phyloP scores from a whole-genome alignment of 2,113 vertebrate species.

The Camelus dromedarius region DNA sequence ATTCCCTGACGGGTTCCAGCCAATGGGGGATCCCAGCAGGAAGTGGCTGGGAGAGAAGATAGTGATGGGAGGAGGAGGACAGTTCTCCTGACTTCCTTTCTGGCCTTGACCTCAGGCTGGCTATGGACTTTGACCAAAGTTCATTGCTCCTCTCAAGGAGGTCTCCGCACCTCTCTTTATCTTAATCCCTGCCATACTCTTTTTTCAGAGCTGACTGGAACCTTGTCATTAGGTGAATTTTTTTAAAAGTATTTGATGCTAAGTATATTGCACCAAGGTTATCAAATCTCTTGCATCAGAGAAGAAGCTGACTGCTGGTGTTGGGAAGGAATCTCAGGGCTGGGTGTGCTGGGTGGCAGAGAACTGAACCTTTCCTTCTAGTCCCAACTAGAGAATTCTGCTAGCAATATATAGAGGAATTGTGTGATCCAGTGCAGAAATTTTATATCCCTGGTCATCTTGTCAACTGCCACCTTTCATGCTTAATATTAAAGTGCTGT shows the following conservation, averaged over 20 bases:
- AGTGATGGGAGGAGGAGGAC: background rate
- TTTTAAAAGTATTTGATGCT: background rate
- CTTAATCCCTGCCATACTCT: background rate
- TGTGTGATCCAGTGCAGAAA: background rate
- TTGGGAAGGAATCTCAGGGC: background rate
- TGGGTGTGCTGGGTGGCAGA: background rate
- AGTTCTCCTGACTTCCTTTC: background rate
- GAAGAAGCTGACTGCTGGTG: background rate
- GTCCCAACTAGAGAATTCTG: slow-evolving; percentile 43
- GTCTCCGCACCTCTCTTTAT: background rate
- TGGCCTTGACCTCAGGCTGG: background rate
- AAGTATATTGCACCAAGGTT: background rate
- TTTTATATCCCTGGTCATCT: slow-evolving; percentile 55
- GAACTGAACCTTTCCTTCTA: slow-evolving; percentile 30
- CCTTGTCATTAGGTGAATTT: slow-evolving; percentile 10
- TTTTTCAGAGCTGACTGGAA: slow-evolving; percentile 2
- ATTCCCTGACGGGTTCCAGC: background rate
- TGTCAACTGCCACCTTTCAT: slow-evolving; percentile 66
- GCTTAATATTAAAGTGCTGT: slow-evolving; percentile 73
- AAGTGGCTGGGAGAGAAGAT: background rate
- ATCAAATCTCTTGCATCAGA: slow-evolving; percentile 2
- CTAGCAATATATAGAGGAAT: background rate
- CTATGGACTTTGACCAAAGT: background rate
- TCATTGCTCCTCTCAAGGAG: background rate
- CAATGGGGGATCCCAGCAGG: background rate